Base-by-base conservation (phyloP, 2,888 invertebrate species). In the Temnothorax unifasciatus region DNA sequence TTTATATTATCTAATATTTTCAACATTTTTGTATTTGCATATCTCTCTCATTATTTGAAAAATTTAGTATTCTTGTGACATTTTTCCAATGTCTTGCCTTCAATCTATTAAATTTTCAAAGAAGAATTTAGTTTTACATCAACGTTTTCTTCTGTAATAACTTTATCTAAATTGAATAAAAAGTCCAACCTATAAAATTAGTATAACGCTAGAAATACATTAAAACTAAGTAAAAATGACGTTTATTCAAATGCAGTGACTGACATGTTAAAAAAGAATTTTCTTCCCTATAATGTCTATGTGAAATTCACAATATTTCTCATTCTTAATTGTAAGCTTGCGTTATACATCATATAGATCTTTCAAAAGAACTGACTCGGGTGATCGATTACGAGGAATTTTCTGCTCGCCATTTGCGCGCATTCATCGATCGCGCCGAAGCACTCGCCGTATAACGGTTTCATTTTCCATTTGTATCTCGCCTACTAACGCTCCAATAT, bases 381-480 rank as follows among this genome's bases (percentile, higher is more conserved):
- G 47, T 59, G 47, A 59, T 64, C 76, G 64, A 64, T 81, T 47
- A 47, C 38, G 47, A 71, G 25, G 59, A 44, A 81, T 71, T 71
- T 71, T 71, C 47, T 79, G 9, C 61, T 38, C 50, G 47, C 59
- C n/a, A 61, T 69, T 81, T 81, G 9, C 44, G 50, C 25, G 38
- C 59, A 63, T 84, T 82, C 69, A 81, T 61, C 84, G 85, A 84
- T 83, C 85, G 79, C 57, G 59, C 59, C 83, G 69, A 77, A 85
- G 85, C 86, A 85, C 87, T 83, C 82, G 73, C 84, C 75, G 18
- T 82, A 84, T 81, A 87, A 79, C 79, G 59, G 82, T 81, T 86
- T 89, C 87, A 81, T 86, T 87, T 84, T 87, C 84, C 71, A 77
- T 83, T 82, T 71, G 68, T 57, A 47, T 38, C 59, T 83, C 57